Base-by-base conservation (phyloP, 2,888 invertebrate species). In the Callyntrura sp. region DNA sequence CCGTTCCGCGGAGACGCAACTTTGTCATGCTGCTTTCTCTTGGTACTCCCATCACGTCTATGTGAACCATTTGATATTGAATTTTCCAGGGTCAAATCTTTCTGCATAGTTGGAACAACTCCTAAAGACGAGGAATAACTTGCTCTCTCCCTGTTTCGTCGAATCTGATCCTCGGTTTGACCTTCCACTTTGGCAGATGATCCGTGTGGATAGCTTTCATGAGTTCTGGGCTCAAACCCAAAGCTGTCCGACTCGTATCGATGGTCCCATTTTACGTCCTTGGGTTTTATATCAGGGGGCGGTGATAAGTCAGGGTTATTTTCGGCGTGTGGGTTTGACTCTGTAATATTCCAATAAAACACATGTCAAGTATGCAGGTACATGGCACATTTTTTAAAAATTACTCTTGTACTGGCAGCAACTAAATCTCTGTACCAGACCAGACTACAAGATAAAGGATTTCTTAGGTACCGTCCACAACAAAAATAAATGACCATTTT, bases 1-100 rank as follows among this genome's bases (percentile, higher is more conserved):
- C 55, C 28, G 28, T 68, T 43, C 57, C 55, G 60, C n/a, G 5
- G 73, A 73, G 43, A 43, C 11, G 45, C 68, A 70, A 48, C 35
- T 73, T 73, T 23, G 51, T 45, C 68, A 35, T 28, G 43, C 14
- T 23, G 28, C 11, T 51, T 84, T 23, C 84, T 73, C 57, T 43
- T 73, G 55, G 2, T 78, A 51, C 51, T 85, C 12, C 70, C 76
- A 9, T 68, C 65, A 68, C 68, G 48, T 83, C 48, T n/a, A 78
- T 51, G n/a, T 9, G 78, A 51, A 0, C 55, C 17, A 23, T 25
- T 17, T 4, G 78, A 55, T 78, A 78, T 28, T 78, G 78, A 78
- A 55, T 78, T 78, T 78, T 57, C 78, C 25, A 28, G 25, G 28
- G 14, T 55, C 28, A 55, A 28, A 17, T 55, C 55, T 28, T 28